These are phyloP conservation scores for Azorinus chamasolen DNA, from an alignment of 2,888 invertebrate species.

Conservation along the genomic window DNA sequence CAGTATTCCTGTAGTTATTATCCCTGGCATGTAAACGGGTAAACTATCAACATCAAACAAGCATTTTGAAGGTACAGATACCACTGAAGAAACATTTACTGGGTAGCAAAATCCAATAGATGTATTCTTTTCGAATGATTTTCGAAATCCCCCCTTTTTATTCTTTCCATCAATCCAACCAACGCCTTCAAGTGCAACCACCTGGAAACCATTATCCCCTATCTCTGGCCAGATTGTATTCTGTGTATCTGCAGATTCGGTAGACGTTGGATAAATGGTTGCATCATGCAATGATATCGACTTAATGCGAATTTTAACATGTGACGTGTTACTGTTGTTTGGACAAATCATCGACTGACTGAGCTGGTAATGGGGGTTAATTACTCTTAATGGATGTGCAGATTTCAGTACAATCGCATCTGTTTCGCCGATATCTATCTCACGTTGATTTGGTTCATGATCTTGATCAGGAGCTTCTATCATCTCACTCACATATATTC, in stretches of 20 bases:
- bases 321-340: background rate
- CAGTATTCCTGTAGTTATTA: constrained; percentile 29
- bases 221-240: constrained; percentile 35
- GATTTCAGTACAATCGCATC: constrained; percentile 27
- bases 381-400: constrained; percentile 16
- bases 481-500: constrained; percentile 19
- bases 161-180: constrained; percentile 27
- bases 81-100: constrained; percentile 12
- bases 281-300: too few relatives aligned
- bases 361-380: constrained; percentile 21
- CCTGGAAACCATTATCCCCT: constrained; percentile 29
- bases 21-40: constrained; percentile 24
- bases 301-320: too few relatives aligned
- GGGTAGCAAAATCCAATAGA: constrained; percentile 38
- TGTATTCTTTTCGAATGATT: constrained; percentile 8
- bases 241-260: too few relatives aligned
- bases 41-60: constrained; percentile 16
- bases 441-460: constrained; percentile 25
- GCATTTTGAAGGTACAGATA: constrained; percentile 30
- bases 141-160: background rate
- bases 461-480: constrained; percentile 23
- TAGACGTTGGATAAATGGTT: too few relatives aligned
- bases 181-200: constrained; percentile 30
- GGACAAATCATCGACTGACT: constrained; percentile 10
- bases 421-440: constrained; percentile 17